Evolutionary conservation across 2,888 invertebrate genomes (phyloP), one percentile per base, ranked within the genome.

Genomic region (Brachynemurus nebulosus): DNA sequence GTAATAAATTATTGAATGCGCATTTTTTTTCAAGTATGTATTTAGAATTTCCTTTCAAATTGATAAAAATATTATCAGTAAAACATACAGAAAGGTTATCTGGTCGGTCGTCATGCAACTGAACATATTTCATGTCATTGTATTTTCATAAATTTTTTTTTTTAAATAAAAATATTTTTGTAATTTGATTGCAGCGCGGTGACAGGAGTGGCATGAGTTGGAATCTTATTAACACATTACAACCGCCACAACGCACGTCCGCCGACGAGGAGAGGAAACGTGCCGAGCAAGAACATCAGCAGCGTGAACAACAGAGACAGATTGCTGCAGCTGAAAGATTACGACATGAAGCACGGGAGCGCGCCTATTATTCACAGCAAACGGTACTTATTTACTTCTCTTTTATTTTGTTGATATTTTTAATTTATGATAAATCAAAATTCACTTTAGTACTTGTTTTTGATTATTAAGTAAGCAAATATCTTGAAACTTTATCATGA

Each of bases 181-280:
- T 23, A 23, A 11, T 39, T 39, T 20, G 45, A 30, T 45, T 45
- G 42, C 42, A 47, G 47, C 38, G 47, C 45, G 37, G 44, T 16
- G 48, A 52, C 19, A 41, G 48, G 20, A 49, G 35, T 38, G 39
- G 46, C 36, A 49, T 50, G 51, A 48, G 55, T 45, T 61, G 62
- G 62, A 60, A 54, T 52, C 49, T 57, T 42, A 55, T 59, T 38
- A 59, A 56, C 51, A 55, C 58, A 49, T 58, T 60, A 48, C 57
- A 60, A 39, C 59, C 57, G 20, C 56, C 55, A 9, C 53, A 56
- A 25, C 55, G 52, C 39, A 53, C 52, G 47, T 52, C 53, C 21
- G 54, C 59, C 3, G 64, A 63, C 45, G 62, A 63, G 6, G 63
- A 66, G 45, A 55, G 64, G 23, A 63, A 64, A 51, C 52, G 62